phyloP scores from a whole-genome alignment of 2,113 vertebrate species.

The Spea multiplicata region DNA sequence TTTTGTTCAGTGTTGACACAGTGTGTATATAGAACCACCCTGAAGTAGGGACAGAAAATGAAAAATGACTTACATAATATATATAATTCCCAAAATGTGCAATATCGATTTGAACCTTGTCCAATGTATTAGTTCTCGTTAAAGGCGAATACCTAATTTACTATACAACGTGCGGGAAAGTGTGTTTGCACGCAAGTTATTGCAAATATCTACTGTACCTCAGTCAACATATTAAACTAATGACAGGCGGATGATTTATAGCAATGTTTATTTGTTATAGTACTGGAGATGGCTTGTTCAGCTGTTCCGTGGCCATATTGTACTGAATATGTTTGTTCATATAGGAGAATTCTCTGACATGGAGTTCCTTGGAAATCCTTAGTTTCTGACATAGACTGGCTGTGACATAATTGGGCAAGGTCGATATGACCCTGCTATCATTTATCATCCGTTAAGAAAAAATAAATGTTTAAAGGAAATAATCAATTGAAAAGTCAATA shows the following conservation, averaged over 20 bases:
- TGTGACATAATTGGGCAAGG: no score
- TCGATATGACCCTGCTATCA: no score
- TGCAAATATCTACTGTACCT: not conserved
- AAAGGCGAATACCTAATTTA: slow-evolving; percentile 32
- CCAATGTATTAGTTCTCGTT: slow-evolving; percentile 29
- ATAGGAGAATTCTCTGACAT: not conserved
- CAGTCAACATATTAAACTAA: slow-evolving; percentile 15
- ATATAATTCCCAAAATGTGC: slow-evolving; percentile 34
- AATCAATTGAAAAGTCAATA: no score
- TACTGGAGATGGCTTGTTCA: not conserved
- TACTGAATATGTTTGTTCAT: not conserved
- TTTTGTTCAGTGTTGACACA: slow-evolving; percentile 20
- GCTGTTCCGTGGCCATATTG: not conserved
- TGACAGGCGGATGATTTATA: slow-evolving; percentile 18
- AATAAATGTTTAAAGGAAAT: no score
- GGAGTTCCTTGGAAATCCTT: no score
- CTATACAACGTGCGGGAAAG: slow-evolving; percentile 29
- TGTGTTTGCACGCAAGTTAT: slow-evolving; percentile 35
- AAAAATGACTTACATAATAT: slow-evolving; percentile 37
- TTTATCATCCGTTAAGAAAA: no score
- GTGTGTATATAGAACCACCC: slow-evolving; percentile 10
- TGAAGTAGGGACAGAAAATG: slow-evolving; percentile 31
- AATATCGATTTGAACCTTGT: slow-evolving; percentile 38
- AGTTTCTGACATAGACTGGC: no score
- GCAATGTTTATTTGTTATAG: not conserved